A percentile compares a stretch with the other conserved stretches of the same genome.
phyloP scores from a whole-genome alignment of 2,113 vertebrate species.

The Ceyx margarethae region DNA sequence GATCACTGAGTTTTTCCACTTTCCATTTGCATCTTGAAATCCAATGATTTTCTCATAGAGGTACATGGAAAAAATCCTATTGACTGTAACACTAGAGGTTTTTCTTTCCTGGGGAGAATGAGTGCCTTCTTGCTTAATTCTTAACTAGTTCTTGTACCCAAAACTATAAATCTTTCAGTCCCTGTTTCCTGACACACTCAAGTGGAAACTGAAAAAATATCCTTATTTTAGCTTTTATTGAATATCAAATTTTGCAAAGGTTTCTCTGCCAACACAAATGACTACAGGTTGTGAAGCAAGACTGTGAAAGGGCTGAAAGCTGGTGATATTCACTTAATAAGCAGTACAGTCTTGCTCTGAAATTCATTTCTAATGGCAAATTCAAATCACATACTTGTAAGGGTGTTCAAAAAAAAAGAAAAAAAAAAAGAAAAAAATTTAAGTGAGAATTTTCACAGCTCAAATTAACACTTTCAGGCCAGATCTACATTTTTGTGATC shows the following conservation, averaged over 20 bases:
- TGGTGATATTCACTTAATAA: neutral
- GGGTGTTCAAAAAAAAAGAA: neutral
- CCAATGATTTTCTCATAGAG: conserved; percentile 7
- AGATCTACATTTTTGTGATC: neutral
- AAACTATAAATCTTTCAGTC: conserved; percentile 53
- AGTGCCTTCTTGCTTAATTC: conserved; percentile 32
- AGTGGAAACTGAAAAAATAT: conserved; percentile 51
- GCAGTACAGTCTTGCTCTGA: neutral
- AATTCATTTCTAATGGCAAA: neutral
- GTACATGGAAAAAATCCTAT: neutral
- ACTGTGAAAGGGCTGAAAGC: neutral
- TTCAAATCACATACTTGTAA: neutral
- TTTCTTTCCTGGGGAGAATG: conserved; percentile 13
- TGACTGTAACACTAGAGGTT: neutral
- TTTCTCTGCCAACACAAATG: conserved; percentile 57
- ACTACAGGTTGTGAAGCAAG: conserved; percentile 39
- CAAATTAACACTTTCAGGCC: neutral
- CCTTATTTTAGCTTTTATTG: conserved; percentile 57
- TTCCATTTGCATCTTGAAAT: conserved; percentile 33
- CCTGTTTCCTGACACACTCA: conserved; percentile 37
- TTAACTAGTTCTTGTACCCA: conserved; percentile 23
- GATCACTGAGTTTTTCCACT: conserved; percentile 1
- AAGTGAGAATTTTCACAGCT: conserved; percentile 1
- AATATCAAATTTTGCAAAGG: conserved; percentile 35
- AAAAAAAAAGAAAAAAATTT: neutral